Base-by-base conservation (phyloP, 1,140 invertebrate species). In the Drosophila serrata region DNA sequence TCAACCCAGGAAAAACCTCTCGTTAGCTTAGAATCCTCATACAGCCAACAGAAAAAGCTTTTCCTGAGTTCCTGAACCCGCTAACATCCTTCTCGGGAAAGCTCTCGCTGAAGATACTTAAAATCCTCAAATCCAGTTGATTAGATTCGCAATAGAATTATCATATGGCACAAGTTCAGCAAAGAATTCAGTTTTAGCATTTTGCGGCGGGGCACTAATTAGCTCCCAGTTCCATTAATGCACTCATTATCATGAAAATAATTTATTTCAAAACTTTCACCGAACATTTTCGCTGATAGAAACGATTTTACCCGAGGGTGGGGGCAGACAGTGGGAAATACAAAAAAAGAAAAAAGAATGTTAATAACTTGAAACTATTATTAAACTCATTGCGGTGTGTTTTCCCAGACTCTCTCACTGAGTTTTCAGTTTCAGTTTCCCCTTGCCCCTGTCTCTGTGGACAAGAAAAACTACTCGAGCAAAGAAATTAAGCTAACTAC, bases 301-400 rank as follows among this genome's bases (percentile, higher is more conserved):
- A 62, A 45, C 70, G 31, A 33, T 43, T 62, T 74, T 39, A 37
- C 13, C 35, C 19, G 6, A n/a, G 15, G 19, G 33, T 27, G 15
- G 11, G 31, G n/a, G 9, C 17, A 17, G 9, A 24, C 24, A 42
- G 51, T 4, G 13, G 27, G 6, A n/a, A 49, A 49, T 48, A 12
- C n/a, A 17, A 48, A 6, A n/a, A 29, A 74, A 74, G 58, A 78
- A 40, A 40, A n/a, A 67, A 58, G 53, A 84, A 81, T 85, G 77
- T 67, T 75, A 90, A 88, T 90, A 88, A 85, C 64, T 87, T 59
- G 43, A 55, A 87, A 79, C 82, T 87, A 86, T 86, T 79, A 81
- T 86, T 69, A 70, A 75, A 76, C 76, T 81, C 81, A 85, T 80
- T 84, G 58, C 72, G 53, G 73, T 65, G 45, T 76, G 61, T 67